A percentile compares a stretch with the other conserved stretches of the same genome.
These are phyloP conservation scores for Chironex yamaguchii DNA, from an alignment of 30 jellyfish, hydroid and myxozoan species.

Conservation along the genomic window DNA sequence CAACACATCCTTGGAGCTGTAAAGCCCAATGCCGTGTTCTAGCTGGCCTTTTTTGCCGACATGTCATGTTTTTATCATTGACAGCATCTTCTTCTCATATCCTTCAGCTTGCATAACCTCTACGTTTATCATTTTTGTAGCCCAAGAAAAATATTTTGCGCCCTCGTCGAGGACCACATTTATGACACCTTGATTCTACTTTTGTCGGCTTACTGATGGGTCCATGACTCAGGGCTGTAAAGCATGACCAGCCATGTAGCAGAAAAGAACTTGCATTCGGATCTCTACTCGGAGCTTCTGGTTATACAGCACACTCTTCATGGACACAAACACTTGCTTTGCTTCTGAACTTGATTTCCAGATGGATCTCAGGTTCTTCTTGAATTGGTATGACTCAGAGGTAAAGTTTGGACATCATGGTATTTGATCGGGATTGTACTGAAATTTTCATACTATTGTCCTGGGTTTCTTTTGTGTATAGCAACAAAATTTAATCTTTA, in stretches of 20 bases:
- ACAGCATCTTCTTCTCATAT: too few species aligned
- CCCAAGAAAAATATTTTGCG: neutral
- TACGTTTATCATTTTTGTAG: neutral
- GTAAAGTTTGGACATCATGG: too few species aligned
- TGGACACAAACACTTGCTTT: neutral
- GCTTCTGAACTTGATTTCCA: too few species aligned
- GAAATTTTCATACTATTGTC: neutral
- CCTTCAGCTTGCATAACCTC: neutral
- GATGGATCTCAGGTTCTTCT: too few species aligned
- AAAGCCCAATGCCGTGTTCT: too few species aligned
- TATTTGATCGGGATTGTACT: too few species aligned
- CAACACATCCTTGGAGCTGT: too few species aligned
- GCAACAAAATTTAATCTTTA: neutral
- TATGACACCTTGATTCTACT: neutral
- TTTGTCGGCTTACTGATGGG: neutral
- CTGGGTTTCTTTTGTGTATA: neutral
- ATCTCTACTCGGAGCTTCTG: neutral
- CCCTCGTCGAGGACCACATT: neutral
- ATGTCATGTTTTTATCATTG: too few species aligned
- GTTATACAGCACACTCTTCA: neutral
- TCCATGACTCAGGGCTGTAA: neutral
- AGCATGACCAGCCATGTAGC: neutral
- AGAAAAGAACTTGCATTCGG: neutral
- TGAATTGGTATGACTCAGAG: too few species aligned
- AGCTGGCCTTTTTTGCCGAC: neutral